A percentile compares a stretch with the other conserved stretches of the same genome.
Evolutionary conservation across 2,797 vertebrate species (phyloP).

Genomic region (Channallabes apus): DNA sequence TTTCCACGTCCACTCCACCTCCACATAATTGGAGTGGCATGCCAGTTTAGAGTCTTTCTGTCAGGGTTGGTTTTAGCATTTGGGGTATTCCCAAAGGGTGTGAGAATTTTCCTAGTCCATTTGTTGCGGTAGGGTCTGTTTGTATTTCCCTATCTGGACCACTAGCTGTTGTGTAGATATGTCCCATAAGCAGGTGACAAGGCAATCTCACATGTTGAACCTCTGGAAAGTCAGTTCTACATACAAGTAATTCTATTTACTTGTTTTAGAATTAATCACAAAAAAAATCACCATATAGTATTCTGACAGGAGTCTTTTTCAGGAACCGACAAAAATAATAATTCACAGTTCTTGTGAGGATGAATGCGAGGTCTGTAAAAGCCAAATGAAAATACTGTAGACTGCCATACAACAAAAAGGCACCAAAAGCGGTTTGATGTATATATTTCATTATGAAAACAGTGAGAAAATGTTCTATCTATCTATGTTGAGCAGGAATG

Average conservation of each 20-base stretch:
- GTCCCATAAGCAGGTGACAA: neutral
- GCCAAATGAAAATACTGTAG: neutral
- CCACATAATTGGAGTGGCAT: neutral
- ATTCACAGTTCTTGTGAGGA: neutral
- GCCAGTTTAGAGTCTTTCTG: neutral
- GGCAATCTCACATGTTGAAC: neutral
- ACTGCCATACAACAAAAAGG: neutral
- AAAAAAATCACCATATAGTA: neutral
- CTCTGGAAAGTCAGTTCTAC: neutral
- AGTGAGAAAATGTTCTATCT: neutral
- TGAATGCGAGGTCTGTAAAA: neutral
- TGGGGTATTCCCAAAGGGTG: neutral
- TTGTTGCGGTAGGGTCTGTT: neutral
- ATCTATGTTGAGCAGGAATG: neutral
- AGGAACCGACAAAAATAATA: neutral
- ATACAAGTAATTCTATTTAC: too few relatives aligned
- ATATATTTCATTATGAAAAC: neutral
- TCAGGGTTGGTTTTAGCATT: neutral
- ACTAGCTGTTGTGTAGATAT: neutral
- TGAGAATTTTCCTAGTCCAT: neutral
- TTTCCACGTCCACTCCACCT: neutral
- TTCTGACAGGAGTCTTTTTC: neutral
- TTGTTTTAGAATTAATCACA: neutral
- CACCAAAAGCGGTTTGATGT: neutral
- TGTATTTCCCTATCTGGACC: neutral